phyloP scores from a whole-genome alignment of 2,797 vertebrate genomes.

The Chloroceryle inda region DNA sequence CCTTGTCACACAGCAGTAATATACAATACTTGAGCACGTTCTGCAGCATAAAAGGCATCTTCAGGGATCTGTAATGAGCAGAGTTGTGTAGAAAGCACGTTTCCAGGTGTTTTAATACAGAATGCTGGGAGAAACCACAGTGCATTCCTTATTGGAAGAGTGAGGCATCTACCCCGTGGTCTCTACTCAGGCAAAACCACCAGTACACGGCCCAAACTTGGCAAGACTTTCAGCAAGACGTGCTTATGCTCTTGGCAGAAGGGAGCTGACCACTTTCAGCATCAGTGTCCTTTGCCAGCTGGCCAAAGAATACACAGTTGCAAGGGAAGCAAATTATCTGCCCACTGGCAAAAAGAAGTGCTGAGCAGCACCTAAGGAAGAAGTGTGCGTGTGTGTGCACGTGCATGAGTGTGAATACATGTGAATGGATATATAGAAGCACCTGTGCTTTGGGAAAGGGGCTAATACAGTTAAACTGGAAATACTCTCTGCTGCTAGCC shows the following conservation, averaged over 20 bases:
- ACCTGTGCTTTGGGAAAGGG: neutral
- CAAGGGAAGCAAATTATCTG: slow-evolving; percentile 65
- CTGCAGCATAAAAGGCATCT: neutral
- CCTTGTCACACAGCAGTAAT: neutral
- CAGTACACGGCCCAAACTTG: neutral
- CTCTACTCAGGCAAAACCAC: neutral
- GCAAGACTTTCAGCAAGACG: slow-evolving; percentile 38
- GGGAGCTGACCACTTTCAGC: slow-evolving; percentile 43
- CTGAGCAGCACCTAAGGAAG: slow-evolving; percentile 50
- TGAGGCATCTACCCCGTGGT: neutral
- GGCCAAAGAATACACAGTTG: slow-evolving; percentile 64
- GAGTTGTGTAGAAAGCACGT: neutral
- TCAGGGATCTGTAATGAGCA: neutral
- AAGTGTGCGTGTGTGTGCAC: neutral
- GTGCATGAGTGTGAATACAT: rapidly evolving
- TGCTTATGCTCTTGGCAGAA: slow-evolving; percentile 69
- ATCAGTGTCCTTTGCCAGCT: slow-evolving; percentile 69
- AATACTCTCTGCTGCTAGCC: neutral
- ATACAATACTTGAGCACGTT: rapidly evolving
- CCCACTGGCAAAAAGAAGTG: slow-evolving; percentile 45
- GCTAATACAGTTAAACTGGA: neutral
- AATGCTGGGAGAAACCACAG: neutral
- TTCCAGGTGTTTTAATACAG: neutral
- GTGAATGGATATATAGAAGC: neutral
- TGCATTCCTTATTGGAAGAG: rapidly evolving